phyloP scores from a whole-genome alignment of 2,113 vertebrate species.

The Oryzias celebensis region DNA sequence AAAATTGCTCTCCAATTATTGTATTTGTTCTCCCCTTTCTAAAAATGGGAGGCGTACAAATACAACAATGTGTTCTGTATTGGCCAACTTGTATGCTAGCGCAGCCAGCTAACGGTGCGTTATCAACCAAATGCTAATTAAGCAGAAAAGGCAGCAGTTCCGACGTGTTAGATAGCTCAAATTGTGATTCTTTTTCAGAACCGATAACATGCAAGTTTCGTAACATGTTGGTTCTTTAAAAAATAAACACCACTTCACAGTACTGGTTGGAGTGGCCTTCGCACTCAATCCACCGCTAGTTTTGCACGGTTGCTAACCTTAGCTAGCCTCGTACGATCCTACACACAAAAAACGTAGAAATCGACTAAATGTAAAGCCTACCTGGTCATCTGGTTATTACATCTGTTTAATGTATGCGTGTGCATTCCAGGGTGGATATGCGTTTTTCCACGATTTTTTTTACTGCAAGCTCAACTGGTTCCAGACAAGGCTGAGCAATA shows the following conservation, averaged over 20 bases:
- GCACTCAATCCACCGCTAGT: conserved; percentile 22
- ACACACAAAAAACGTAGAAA: conserved; percentile 12
- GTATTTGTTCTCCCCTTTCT: no score
- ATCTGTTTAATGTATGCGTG: neutral
- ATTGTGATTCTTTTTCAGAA: neutral
- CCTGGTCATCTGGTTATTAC: neutral
- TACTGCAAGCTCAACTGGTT: conserved; percentile 11
- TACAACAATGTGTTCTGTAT: no score
- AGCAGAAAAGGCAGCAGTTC: no score
- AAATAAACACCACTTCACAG: neutral
- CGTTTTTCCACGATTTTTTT: neutral
- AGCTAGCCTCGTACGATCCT: conserved; percentile 48
- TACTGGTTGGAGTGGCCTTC: conserved; percentile 21
- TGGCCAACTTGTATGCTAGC: no score
- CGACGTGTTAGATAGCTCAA: no score
- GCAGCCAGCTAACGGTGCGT: no score
- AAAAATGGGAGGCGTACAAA: no score
- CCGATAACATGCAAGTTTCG: rapidly evolving
- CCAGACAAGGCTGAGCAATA: conserved; percentile 50
- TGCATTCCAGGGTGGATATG: neutral
- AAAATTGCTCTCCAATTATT: no score
- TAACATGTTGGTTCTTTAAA: no score
- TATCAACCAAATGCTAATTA: no score
- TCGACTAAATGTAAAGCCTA: conserved; percentile 4
- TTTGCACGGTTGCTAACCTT: conserved; percentile 42